Base-by-base conservation (phyloP, 1,140 invertebrate species). In the Drosophila setifemur region DNA sequence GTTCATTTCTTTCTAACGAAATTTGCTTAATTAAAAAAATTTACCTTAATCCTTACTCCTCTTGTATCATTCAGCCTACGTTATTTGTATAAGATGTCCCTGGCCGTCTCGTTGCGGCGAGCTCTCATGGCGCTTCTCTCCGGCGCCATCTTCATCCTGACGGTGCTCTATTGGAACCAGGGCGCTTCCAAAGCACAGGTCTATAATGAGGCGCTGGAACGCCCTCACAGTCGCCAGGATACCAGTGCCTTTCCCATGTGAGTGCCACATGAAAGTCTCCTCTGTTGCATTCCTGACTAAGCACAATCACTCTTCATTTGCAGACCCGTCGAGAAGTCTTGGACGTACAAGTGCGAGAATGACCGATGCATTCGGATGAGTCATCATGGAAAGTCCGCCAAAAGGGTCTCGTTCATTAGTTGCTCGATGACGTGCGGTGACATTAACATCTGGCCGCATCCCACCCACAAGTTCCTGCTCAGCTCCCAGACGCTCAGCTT, bases 361-460 rank as follows among this genome's bases (percentile, higher is more conserved):
- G 83, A 90, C 23, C 69, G 73, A 50, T 90, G 90, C 25, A 55
- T 90, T 4, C 85, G 90, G 16, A 37, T 76, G 11, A 52, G 67
- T 40, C 87, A 85, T 57, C 42, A 53, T 16, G 66, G 49, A 6
- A 86, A 70, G 9, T 68, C 66, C 16, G 52, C 70, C 9, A 90
- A 89, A 37, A 81, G 90, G 40, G 70, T 90, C 26, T 89, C 90
- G 4, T 90, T 90, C 52, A 86, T 85, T 48, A 88, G 77, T 21
- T 90, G 90, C 48, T 88, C 89, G 2, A 90, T 90, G 90, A 89
- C 82, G 0, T 90, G 90, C 57, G 89, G 89, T 4, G 85, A 89
- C 19, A 73, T 90, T 3, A 90, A 90, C 45, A 90, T 90, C 57
- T 90, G 90, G 90, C 90, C 90, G 11, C 85, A 89, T 71, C 90